Percentiles rank a stretch among this genome's conserved stretches.
Conservation (phyloP, 2,113 vertebrate genomes). For the Bolborhynchus lineola region DNA sequence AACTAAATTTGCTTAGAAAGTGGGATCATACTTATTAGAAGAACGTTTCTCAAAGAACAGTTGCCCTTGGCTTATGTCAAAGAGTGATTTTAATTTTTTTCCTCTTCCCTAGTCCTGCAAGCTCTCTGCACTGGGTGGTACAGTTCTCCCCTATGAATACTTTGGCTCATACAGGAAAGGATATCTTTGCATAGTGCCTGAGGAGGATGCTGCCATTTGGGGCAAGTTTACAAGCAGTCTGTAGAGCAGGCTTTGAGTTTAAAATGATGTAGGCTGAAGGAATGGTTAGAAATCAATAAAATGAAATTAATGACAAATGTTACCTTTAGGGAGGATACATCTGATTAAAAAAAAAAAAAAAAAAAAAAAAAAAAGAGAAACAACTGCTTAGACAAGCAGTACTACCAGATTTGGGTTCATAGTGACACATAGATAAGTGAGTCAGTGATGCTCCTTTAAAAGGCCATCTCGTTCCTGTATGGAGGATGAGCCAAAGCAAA, state of each 20-base stretch:
- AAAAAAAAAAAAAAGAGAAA: background rate
- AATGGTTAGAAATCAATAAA: conserved; percentile 7
- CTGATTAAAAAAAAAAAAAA: background rate
- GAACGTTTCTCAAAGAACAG: background rate
- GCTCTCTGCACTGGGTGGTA: background rate
- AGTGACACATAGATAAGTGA: background rate
- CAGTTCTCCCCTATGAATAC: background rate
- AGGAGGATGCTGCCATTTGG: background rate
- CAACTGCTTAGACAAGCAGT: background rate
- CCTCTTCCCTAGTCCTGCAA: background rate
- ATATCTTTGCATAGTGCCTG: background rate
- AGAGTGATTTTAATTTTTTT: background rate
- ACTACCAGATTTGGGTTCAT: background rate
- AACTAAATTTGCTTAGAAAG: background rate
- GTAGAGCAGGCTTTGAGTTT: background rate
- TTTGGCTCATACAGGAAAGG: background rate
- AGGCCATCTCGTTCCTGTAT: background rate
- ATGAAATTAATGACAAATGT: conserved; percentile 15
- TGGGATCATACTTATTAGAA: background rate
- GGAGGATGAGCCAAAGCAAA: background rate
- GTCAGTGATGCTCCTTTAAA: background rate
- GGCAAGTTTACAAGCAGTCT: background rate
- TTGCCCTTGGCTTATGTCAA: background rate
- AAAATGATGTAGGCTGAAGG: background rate
- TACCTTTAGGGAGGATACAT: conserved; percentile 20